phyloP scores from a whole-genome alignment of 1,140 invertebrate species.

The Copidosoma floridanum region DNA sequence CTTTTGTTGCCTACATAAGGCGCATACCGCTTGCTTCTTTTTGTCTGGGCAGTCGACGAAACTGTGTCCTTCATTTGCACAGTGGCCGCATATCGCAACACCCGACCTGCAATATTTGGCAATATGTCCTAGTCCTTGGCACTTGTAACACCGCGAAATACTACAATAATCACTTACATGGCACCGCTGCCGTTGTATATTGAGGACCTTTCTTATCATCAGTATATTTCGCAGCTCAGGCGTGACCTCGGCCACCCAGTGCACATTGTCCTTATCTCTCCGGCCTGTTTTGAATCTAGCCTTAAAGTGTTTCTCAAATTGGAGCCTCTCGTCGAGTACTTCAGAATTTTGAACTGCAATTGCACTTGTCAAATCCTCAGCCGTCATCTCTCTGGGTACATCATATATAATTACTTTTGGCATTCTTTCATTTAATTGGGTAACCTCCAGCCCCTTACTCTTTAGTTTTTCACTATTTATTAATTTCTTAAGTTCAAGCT shows the following conservation, averaged over 20 bases:
- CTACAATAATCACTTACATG: conserved; percentile 17
- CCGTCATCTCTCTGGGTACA: not conserved
- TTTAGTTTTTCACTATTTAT: too few relatives aligned
- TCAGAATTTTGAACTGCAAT: conserved; percentile 3
- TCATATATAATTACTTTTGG: conserved; percentile 23
- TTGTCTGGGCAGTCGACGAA: conserved; percentile 15
- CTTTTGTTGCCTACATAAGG: conserved; percentile 10
- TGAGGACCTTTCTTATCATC: not conserved
- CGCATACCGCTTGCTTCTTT: not conserved
- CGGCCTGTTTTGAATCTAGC: conserved; percentile 2
- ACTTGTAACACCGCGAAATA: conserved; percentile 29
- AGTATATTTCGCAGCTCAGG: conserved; percentile 1
- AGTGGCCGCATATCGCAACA: conserved; percentile 21
- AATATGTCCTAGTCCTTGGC: conserved; percentile 29
- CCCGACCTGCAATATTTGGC: conserved; percentile 25
- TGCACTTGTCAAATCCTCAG: not conserved
- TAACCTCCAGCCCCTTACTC: not conserved
- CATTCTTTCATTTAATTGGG: not conserved
- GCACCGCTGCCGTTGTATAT: conserved; percentile 18
- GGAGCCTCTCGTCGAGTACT: not conserved
- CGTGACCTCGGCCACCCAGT: conserved; percentile 20
- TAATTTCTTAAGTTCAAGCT: too few relatives aligned
- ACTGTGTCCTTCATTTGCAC: conserved; percentile 16
- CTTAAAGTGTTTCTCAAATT: not conserved
- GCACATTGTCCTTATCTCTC: not conserved